Percentiles rank a stretch among this genome's conserved stretches.
These are phyloP conservation scores for Nothocercus nigrocapillus DNA, from an alignment of 2,113 vertebrate genomes.

Conservation along the genomic window DNA sequence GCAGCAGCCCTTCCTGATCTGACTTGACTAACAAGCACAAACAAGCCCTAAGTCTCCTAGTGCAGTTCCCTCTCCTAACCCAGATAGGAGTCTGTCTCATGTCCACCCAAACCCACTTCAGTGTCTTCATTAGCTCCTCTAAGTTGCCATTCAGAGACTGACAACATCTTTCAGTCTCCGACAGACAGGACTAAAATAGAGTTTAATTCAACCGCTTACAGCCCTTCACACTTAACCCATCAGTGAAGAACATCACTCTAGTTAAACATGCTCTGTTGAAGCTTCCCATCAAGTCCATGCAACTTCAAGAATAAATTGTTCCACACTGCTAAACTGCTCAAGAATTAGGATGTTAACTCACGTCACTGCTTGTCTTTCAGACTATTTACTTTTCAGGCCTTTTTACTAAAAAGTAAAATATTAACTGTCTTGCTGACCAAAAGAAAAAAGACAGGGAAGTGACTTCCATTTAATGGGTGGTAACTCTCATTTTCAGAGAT, in stretches of 20 bases:
- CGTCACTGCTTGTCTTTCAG: background rate
- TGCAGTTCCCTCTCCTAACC: background rate
- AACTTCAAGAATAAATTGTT: background rate
- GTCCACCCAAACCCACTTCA: background rate
- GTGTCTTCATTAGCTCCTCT: background rate
- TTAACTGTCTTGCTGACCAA: background rate
- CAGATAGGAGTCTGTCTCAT: background rate
- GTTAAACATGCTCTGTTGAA: background rate
- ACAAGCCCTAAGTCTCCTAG: background rate
- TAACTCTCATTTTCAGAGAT: background rate
- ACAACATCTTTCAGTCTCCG: background rate
- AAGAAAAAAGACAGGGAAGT: background rate
- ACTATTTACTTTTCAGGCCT: background rate
- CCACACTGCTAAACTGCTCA: background rate
- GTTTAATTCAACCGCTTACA: background rate
- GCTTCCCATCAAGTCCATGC: background rate
- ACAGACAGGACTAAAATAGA: background rate
- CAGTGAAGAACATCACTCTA: background rate
- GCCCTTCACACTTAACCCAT: background rate
- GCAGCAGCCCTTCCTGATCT: background rate
- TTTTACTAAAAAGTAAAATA: background rate
- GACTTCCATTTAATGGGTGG: background rate
- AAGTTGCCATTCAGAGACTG: background rate
- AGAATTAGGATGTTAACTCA: background rate
- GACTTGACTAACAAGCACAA: background rate